phyloP scores from a whole-genome alignment of 2,113 vertebrate species.

The Gila orcuttii region DNA sequence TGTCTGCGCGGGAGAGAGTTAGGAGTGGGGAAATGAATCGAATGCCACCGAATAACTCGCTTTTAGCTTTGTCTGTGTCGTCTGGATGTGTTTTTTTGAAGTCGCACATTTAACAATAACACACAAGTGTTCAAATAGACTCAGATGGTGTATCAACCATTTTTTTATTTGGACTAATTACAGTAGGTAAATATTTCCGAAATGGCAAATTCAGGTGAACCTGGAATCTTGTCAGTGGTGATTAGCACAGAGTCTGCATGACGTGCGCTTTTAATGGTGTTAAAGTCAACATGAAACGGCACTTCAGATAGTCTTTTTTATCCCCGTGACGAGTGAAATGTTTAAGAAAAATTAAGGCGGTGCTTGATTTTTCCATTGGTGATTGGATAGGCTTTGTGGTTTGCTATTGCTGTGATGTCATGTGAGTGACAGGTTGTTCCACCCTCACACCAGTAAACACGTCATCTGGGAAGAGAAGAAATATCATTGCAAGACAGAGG shows the following conservation, averaged over 20 bases:
- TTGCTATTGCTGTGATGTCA: too few relatives aligned
- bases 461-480: too few relatives aligned
- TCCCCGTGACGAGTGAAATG: too few relatives aligned
- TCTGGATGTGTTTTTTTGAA: slow-evolving; percentile 2
- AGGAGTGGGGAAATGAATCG: slow-evolving; percentile 36
- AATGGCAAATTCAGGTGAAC: neutral
- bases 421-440: too few relatives aligned
- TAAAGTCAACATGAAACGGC: too few relatives aligned
- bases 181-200: neutral
- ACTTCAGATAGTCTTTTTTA: too few relatives aligned
- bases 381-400: too few relatives aligned
- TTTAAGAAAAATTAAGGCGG: too few relatives aligned
- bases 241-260: neutral
- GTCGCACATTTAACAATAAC: slow-evolving; percentile 27
- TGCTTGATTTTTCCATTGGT: too few relatives aligned
- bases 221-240: neutral
- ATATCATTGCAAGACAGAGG: too few relatives aligned
- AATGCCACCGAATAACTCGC: slow-evolving; percentile 23
- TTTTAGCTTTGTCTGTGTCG: slow-evolving; percentile 39
- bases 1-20: slow-evolving; percentile 37
- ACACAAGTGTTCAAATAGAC: slow-evolving; percentile 7
- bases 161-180: neutral
- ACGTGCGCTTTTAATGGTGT: neutral
- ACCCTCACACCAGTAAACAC: too few relatives aligned
- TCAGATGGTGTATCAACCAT: slow-evolving; percentile 20